Evolutionary conservation across 2,113 vertebrate genomes (phyloP).

Genomic region (Lycaon pictus): DNA sequence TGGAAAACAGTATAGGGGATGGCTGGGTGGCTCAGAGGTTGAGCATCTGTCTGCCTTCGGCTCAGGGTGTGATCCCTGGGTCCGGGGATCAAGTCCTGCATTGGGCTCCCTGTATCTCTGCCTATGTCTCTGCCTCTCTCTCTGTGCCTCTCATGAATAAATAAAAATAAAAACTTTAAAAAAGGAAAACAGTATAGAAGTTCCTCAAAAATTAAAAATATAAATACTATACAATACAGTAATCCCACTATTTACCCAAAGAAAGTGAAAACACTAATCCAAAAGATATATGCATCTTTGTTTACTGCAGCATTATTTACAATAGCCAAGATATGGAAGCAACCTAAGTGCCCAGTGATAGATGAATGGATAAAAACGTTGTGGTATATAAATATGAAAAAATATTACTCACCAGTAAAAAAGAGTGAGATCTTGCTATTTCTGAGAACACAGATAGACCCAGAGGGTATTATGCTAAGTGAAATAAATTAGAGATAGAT

Average conservation of each 20-base stretch:
- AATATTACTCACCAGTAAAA: not conserved
- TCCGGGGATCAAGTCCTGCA: too few relatives aligned
- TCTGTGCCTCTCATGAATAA: too few relatives aligned
- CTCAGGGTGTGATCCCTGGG: too few relatives aligned
- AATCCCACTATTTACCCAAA: not conserved
- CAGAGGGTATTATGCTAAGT: not conserved
- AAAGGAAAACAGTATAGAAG: not conserved
- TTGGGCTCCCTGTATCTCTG: too few relatives aligned
- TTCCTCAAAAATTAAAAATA: not conserved
- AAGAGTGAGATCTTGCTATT: not conserved
- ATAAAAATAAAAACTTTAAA: too few relatives aligned
- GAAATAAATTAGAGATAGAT: not conserved
- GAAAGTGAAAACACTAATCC: not conserved
- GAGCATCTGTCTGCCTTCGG: too few relatives aligned
- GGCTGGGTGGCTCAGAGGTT: too few relatives aligned
- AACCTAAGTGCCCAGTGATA: not conserved
- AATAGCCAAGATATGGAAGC: not conserved
- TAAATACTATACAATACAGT: not conserved
- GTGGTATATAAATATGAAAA: not conserved
- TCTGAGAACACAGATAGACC: not conserved
- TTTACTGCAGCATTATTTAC: not conserved
- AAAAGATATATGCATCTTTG: not conserved
- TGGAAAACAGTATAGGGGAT: not conserved
- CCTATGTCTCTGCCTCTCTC: too few relatives aligned
- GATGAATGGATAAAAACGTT: not conserved